Conservation (phyloP, 2,888 invertebrate genomes). For the Cerastis rubricosa region DNA sequence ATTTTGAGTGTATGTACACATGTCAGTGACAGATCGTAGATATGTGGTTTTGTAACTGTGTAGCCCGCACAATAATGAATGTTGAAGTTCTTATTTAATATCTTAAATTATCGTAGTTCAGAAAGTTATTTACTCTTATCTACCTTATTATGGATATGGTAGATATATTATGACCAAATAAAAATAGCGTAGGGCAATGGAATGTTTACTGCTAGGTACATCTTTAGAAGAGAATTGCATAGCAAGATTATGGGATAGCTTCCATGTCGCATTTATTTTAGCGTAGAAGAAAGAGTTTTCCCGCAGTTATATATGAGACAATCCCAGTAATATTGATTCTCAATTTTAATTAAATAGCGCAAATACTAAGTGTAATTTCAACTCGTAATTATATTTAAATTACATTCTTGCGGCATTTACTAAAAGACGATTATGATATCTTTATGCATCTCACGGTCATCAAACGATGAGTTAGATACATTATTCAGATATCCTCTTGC, state of each 20-base stretch:
- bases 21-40: background rate
- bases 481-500: constrained; percentile 15
- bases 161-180: background rate
- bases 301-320: background rate
- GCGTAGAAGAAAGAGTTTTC: background rate
- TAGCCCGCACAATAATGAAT: no score
- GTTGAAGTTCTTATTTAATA: background rate
- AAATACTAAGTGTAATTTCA: constrained; percentile 12
- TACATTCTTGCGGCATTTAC: constrained; percentile 9
- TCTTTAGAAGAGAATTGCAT: background rate
- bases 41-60: background rate
- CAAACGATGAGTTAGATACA: background rate
- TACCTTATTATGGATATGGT: background rate
- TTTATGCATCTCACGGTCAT: constrained; percentile 14
- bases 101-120: background rate
- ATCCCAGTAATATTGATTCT: background rate
- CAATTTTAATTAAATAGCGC: constrained; percentile 10
- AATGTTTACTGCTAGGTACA: background rate
- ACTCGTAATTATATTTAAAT: constrained; percentile 8
- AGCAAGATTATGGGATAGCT: constrained; percentile 1
- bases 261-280: background rate
- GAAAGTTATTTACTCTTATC: background rate
- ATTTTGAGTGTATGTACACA: background rate
- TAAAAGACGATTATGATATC: constrained; percentile 14
- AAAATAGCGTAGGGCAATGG: background rate